Evolutionary conservation across 2,113 vertebrate genomes (phyloP).

Genomic region (Cacatua alba): DNA sequence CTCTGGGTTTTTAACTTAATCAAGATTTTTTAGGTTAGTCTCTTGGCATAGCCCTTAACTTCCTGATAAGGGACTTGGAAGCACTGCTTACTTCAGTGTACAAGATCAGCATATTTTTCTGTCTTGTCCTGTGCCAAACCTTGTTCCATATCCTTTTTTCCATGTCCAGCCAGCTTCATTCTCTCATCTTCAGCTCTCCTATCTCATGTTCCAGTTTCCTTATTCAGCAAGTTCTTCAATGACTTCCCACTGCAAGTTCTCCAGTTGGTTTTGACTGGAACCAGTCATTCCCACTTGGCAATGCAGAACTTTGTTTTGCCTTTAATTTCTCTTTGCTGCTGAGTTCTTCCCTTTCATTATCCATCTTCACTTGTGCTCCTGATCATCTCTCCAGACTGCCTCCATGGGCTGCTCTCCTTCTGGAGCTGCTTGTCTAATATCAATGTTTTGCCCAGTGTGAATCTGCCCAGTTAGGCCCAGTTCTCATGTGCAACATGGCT

Average conservation of each 20-base stretch:
- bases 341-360: background rate
- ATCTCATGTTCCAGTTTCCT: background rate
- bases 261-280: background rate
- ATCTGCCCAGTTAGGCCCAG: background rate
- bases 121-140: background rate
- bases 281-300: background rate
- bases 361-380: background rate
- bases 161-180: background rate
- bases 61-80: background rate
- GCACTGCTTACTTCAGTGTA: background rate
- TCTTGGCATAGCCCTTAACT: conserved; percentile 8
- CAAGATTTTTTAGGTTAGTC: background rate
- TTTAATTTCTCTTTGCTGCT: background rate
- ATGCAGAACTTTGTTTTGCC: background rate
- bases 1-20: background rate
- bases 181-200: background rate
- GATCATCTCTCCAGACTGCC: background rate
- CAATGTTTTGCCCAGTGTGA: background rate
- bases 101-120: background rate
- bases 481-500: background rate
- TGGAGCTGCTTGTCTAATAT: background rate
- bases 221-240: background rate
- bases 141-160: background rate
- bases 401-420: background rate
- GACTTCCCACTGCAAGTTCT: background rate